phyloP scores from a whole-genome alignment of 1,140 invertebrate genomes.

The Parapsyche elsis region DNA sequence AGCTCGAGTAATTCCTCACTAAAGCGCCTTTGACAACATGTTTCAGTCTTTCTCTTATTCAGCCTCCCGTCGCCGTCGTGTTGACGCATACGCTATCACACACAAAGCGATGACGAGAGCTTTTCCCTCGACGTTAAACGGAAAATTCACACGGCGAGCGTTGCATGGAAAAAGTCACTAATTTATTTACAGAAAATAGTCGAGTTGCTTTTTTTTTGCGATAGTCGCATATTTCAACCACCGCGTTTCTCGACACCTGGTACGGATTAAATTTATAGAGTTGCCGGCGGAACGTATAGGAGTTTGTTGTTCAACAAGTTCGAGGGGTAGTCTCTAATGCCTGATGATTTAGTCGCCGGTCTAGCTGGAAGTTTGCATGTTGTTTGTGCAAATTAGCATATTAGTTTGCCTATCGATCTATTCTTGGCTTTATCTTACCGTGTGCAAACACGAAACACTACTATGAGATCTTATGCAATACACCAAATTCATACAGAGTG shows the following conservation, averaged over 20 bases:
- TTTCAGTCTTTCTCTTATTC: constrained; percentile 25
- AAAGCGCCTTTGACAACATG: constrained; percentile 35
- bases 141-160: background rate
- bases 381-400: constrained; percentile 18
- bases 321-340: constrained; percentile 1
- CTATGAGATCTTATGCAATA: no score
- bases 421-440: constrained; percentile 2
- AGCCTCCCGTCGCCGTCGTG: constrained; percentile 8
- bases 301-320: constrained; percentile 32
- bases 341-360: constrained; percentile 25
- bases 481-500: no score
- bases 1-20: constrained; percentile 31
- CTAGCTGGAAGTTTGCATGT: background rate
- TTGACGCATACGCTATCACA: background rate
- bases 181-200: no score
- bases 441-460: background rate
- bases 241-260: background rate
- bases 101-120: constrained; percentile 2
- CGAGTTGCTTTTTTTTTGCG: no score
- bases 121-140: background rate
- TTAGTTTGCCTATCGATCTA: background rate
- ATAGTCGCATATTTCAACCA: no score
- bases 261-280: constrained; percentile 22
- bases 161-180: background rate
- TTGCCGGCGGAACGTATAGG: constrained; percentile 1